These are phyloP conservation scores for Caenorhabditis tropicalis DNA, from an alignment of 1,140 invertebrate genomes.

Conservation along the genomic window DNA sequence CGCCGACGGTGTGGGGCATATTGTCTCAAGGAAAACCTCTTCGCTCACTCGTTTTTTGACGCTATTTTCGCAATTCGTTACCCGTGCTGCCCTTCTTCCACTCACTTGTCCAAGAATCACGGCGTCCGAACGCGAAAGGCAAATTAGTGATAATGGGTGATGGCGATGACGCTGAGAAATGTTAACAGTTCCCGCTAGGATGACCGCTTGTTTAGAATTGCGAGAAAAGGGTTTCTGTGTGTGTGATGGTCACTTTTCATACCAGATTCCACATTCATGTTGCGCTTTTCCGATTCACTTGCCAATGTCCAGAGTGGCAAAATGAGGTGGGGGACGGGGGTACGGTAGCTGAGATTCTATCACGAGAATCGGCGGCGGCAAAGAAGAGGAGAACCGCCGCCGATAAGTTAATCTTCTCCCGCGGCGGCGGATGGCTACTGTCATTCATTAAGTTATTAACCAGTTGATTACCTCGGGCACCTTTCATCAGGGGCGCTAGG, in stretches of 20 bases:
- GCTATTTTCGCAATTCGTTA: background rate
- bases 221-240: background rate
- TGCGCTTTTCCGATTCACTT: background rate
- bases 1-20: slow-evolving; percentile 30
- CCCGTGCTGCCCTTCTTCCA: background rate
- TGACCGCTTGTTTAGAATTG: slow-evolving; percentile 29
- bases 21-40: slow-evolving; percentile 40
- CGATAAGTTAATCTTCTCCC: slow-evolving; percentile 22
- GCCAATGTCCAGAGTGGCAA: background rate
- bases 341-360: slow-evolving; percentile 1
- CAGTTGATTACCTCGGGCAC: slow-evolving; percentile 16
- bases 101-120: slow-evolving; percentile 29
- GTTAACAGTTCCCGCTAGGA: slow-evolving; percentile 27
- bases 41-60: slow-evolving; percentile 35
- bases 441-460: slow-evolving; percentile 43
- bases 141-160: slow-evolving; percentile 44
- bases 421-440: slow-evolving; percentile 6
- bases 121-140: slow-evolving; percentile 32
- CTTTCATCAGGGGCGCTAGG: background rate
- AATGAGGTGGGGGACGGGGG: background rate
- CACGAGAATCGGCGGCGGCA: background rate
- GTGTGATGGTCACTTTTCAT: background rate
- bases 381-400: background rate
- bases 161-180: slow-evolving; percentile 30
- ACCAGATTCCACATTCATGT: background rate